These are phyloP conservation scores for Acrocyrtus sp. DNA, from an alignment of 2,888 invertebrate genomes.

Conservation along the genomic window DNA sequence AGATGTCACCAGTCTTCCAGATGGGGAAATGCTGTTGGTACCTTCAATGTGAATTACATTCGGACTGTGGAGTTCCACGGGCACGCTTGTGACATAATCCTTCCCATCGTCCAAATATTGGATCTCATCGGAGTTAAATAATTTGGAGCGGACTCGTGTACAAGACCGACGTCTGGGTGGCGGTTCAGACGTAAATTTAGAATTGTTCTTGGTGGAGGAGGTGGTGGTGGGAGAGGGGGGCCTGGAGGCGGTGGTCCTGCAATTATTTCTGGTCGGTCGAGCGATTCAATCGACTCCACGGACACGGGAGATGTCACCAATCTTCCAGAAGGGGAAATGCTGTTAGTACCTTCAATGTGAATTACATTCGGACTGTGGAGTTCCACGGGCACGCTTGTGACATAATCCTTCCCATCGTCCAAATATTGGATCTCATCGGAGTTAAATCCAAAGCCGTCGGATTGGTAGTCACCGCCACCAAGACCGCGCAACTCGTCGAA, in stretches of 20 bases:
- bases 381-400: conserved; percentile 7
- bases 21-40: conserved; percentile 9
- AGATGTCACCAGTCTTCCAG: conserved; percentile 15
- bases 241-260: conserved; percentile 15
- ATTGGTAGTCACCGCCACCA: not conserved
- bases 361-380: not conserved
- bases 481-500: conserved; percentile 26
- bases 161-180: too few species aligned
- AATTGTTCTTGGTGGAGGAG: conserved; percentile 40
- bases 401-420: conserved; percentile 7
- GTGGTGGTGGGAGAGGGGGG: conserved; percentile 30
- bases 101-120: conserved; percentile 27
- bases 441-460: too few species aligned
- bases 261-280: not conserved
- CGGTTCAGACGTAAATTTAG: conserved; percentile 23
- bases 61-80: not conserved
- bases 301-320: conserved; percentile 26
- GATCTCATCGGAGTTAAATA: conserved; percentile 11
- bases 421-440: conserved; percentile 26
- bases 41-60: conserved; percentile 27
- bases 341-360: conserved; percentile 26
- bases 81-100: conserved; percentile 6
- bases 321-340: conserved; percentile 5
- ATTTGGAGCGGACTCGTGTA: conserved; percentile 19
- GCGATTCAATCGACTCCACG: conserved; percentile 8